Conservation (phyloP, 2,113 vertebrate species). For the Sylvicapra grimmia region DNA sequence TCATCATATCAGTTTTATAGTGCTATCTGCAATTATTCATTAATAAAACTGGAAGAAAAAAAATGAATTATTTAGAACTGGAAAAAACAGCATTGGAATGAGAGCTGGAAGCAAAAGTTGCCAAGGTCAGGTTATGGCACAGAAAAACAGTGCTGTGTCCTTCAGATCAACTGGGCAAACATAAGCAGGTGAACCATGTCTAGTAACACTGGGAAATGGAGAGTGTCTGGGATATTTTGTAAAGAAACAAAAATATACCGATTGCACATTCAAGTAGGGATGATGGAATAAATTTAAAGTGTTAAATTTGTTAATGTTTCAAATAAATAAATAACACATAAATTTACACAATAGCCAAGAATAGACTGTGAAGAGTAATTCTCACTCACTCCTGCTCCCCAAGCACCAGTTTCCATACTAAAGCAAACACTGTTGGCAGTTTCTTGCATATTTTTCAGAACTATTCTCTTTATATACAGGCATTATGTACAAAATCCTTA, state of each 20-base stretch:
- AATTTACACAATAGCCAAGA: background rate
- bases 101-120: background rate
- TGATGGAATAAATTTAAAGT: background rate
- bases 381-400: background rate
- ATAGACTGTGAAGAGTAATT: background rate
- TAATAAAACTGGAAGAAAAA: background rate
- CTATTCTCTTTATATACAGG: background rate
- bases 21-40: background rate
- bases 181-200: fast-evolving
- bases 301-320: background rate
- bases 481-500: background rate
- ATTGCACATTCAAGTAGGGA: background rate
- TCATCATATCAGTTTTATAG: background rate
- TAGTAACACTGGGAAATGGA: background rate
- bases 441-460: background rate
- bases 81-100: background rate
- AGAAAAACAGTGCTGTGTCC: background rate
- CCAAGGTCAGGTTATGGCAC: background rate
- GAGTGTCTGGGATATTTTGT: background rate
- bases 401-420: background rate
- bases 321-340: background rate
- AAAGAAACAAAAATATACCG: background rate
- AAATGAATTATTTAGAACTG: background rate
- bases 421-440: background rate
- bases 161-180: background rate